Evolutionary conservation across 2,888 invertebrate species (phyloP).

Genomic region (Lasioglossum zephyrum): DNA sequence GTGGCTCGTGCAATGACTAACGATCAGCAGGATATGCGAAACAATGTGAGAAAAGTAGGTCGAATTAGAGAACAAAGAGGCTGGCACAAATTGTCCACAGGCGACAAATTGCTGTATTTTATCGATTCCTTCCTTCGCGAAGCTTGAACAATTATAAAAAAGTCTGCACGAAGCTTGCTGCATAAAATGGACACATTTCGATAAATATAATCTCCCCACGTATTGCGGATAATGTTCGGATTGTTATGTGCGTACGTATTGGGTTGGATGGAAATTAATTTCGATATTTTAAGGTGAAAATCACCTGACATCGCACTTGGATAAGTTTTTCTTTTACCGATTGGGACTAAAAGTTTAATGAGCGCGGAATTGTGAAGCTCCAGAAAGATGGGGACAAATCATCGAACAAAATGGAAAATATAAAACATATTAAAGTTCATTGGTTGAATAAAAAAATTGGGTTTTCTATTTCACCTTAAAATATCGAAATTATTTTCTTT

Average conservation of each 20-base stretch:
- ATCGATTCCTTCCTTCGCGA: background rate
- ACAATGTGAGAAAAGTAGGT: slow-evolving; percentile 56
- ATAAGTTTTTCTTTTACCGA: too few relatives aligned
- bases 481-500: too few relatives aligned
- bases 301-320: too few relatives aligned
- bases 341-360: too few relatives aligned
- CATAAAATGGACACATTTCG: background rate
- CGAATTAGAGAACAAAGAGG: slow-evolving; percentile 41
- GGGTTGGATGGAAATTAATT: too few relatives aligned
- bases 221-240: background rate
- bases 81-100: background rate
- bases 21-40: slow-evolving; percentile 35
- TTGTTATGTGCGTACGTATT: background rate
- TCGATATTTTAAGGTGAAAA: too few relatives aligned
- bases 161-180: background rate
- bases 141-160: background rate
- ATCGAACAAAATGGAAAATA: too few relatives aligned
- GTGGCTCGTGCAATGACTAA: slow-evolving; percentile 51
- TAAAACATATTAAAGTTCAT: too few relatives aligned
- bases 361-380: too few relatives aligned
- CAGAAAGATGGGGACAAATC: too few relatives aligned
- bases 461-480: too few relatives aligned
- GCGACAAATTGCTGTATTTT: background rate
- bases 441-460: too few relatives aligned
- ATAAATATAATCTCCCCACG: background rate